Percentiles rank a stretch among this genome's conserved stretches.
phyloP scores from a whole-genome alignment of 2,113 vertebrate genomes.

The Lamprologus tigripictilis region DNA sequence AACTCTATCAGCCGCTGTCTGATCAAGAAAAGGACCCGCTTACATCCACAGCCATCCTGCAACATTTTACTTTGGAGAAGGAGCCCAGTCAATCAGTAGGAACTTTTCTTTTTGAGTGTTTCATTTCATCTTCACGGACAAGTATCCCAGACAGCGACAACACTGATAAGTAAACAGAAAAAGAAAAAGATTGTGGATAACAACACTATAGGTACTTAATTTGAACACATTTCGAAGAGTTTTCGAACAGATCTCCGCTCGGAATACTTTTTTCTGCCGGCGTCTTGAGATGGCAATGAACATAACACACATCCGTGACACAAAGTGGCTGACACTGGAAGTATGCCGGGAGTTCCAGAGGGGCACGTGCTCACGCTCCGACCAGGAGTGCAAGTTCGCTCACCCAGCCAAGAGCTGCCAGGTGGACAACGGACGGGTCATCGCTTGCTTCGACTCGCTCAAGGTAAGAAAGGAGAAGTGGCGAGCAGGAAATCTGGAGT shows the following conservation, averaged over 20 bases:
- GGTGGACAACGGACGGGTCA: conserved; percentile 96
- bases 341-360: conserved; percentile 98
- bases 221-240: not conserved
- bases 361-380: conserved; percentile 91
- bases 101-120: not conserved
- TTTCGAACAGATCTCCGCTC: not conserved
- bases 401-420: conserved; percentile 95
- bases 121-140: not conserved
- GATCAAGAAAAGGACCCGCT: conserved; percentile 21
- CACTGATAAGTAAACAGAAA: not conserved
- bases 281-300: conserved; percentile 78
- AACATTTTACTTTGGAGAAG: conserved; percentile 50
- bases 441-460: conserved; percentile 97
- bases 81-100: conserved; percentile 15
- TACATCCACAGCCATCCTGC: conserved; percentile 22
- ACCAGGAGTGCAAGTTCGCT: conserved; percentile 96
- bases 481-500: not conserved
- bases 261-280: conserved; percentile 23
- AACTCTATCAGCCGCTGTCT: not conserved
- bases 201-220: conserved; percentile 32
- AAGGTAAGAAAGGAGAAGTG: conserved; percentile 80
- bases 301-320: conserved; percentile 92
- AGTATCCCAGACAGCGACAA: not conserved
- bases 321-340: conserved; percentile 99
- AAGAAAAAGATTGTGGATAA: conserved; percentile 31